These are phyloP conservation scores for Cydia amplana DNA, from an alignment of 1,140 invertebrate species.

Conservation along the genomic window DNA sequence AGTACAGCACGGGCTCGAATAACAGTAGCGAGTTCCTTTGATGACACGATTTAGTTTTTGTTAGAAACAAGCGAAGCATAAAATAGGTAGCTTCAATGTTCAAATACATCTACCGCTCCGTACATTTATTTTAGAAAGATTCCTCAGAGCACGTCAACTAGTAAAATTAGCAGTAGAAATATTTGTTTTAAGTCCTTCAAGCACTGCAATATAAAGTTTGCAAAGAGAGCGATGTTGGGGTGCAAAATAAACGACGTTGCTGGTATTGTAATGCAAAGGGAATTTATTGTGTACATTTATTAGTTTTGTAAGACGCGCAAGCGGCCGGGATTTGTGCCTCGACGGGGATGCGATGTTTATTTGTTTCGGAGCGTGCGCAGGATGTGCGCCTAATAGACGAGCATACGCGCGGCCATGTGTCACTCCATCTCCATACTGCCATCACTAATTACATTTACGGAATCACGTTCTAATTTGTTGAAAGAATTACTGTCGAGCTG, in stretches of 20 bases:
- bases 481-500: constrained; percentile 40
- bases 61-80: constrained; percentile 37
- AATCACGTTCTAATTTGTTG: constrained; percentile 46
- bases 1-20: constrained; percentile 52
- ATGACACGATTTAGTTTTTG: constrained; percentile 47
- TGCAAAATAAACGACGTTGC: constrained; percentile 44
- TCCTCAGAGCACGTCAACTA: constrained; percentile 1
- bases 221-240: constrained; percentile 44
- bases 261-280: constrained; percentile 55
- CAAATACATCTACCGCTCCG: not conserved
- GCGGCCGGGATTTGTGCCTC: constrained; percentile 54
- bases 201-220: constrained; percentile 11
- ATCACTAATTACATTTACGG: constrained; percentile 49
- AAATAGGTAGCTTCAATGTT: constrained; percentile 36
- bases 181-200: constrained; percentile 26
- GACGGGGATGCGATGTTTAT: constrained; percentile 60
- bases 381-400: constrained; percentile 52
- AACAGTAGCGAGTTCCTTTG: constrained; percentile 41
- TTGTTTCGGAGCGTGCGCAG: constrained; percentile 56
- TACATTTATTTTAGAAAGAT: constrained; percentile 7
- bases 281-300: constrained; percentile 72
- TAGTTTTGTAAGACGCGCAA: constrained; percentile 63
- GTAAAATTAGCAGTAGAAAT: constrained; percentile 12
- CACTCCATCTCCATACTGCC: constrained; percentile 60
- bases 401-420: constrained; percentile 53